Evolutionary conservation across 1,140 invertebrate species (phyloP).

Genomic region (Caenorhabditis inopinata): DNA sequence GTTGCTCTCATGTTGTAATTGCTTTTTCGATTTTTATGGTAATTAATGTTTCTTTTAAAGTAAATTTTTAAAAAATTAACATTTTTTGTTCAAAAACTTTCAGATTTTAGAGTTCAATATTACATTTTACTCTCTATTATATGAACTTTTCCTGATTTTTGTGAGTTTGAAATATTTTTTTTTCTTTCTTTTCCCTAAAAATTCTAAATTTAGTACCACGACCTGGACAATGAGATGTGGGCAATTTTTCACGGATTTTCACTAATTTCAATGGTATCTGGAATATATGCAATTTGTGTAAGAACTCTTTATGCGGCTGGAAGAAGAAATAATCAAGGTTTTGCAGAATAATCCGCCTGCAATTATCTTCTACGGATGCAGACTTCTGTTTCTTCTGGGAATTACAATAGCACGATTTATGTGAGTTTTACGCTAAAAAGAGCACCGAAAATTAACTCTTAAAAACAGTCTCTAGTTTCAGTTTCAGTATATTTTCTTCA

Average conservation of each 20-base stretch:
- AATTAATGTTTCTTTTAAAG: not conserved
- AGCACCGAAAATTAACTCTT: not conserved
- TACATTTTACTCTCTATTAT: not conserved
- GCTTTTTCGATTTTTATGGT: slow-evolving; percentile 11
- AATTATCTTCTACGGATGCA: not conserved
- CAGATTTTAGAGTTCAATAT: not conserved
- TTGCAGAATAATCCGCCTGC: not conserved
- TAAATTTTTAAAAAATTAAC: not conserved
- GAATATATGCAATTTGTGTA: not conserved
- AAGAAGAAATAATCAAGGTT: not conserved
- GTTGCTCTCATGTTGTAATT: slow-evolving; percentile 7
- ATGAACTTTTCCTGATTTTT: not conserved
- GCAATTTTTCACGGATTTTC: not conserved
- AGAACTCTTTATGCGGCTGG: no score
- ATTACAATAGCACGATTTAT: not conserved
- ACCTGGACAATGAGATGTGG: not conserved
- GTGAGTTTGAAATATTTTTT: not conserved
- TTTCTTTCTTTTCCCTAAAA: not conserved
- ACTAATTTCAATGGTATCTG: not conserved
- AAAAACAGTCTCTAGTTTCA: no score
- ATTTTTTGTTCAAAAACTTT: not conserved
- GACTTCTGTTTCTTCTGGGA: not conserved
- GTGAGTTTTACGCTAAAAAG: not conserved
- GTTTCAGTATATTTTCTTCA: no score
- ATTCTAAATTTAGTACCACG: not conserved